Evolutionary conservation across 30 jellyfish, hydroid and myxozoan species (phyloP), one percentile per base, ranked within the genome.

Genomic region (Haliclystus octoradiatus): DNA sequence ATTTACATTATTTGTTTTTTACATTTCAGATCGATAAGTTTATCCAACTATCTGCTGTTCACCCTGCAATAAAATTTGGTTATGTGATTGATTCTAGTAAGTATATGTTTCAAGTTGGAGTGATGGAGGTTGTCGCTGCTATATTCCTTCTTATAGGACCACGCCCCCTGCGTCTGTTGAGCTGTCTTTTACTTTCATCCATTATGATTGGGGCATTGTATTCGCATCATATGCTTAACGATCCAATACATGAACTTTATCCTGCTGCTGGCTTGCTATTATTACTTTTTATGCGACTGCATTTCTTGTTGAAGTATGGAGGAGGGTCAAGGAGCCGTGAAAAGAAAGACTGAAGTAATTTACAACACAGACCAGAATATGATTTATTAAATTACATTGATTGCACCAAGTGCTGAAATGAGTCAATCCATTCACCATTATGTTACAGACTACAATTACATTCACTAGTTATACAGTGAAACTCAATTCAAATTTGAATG

Each of bases 161-260:
- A 27, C 72, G 94, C 31, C 31, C 64, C 26, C 22, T 76, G 23
- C 75, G 70, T 67, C 26, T 88, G 76, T 33, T 88, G 15, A 69
- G 97, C 73, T 74, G 89, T 35, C 68, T 79, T 33, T 27, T 76
- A 30, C 68, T 88, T 28, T 72, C 94, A 2, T 88, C 97, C 1
- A 49, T 88, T 15, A 75, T 79, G 88, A 71, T 88, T 67, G 94
- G 97, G 49, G 97, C 92, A 0, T 30, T 88, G 94, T 88, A 88
- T 32, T 57, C 85, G 26, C 68, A 30, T 26, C 35, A 80, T 53
- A 60, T 28, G 61, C 50, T 80, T 40, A 63, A 75, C 5, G 93
- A 80, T 28, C 84, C 94, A 9, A 12, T n/a, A 2, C 60, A 4
- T 24, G 28, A 34, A 27, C 14, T 69, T 2, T 53, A 49, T 34